Evolutionary conservation across 2,888 invertebrate species (phyloP), one percentile per base, ranked within the genome.

Genomic region (Microplitis manilae): DNA sequence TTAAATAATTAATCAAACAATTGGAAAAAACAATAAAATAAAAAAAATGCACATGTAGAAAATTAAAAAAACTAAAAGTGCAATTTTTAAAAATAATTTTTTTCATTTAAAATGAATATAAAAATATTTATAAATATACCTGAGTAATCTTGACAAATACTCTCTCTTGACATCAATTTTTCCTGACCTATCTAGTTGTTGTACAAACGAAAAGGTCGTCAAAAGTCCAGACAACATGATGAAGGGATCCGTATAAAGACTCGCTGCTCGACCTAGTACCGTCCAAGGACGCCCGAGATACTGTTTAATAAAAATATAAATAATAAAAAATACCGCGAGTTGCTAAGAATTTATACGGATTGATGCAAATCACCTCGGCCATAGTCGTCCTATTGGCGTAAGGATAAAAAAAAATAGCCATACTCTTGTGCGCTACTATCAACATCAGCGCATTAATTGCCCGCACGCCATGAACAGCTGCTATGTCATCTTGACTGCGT

Each of bases 241-340:
- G 86, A 94, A 94, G 0, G 94, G 94, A 90, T 94, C 94, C 0
- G 94, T 94, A 84, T 94, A 94, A 6, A 94, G 90, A 81, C 94
- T 94, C 1, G 94, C 94, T 0, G 94, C 94, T 83, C 94, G 90
- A 64, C 93, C 94, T 73, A 94, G 88, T 0, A 94, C 94, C 0
- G 94, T 93, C 93, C 94, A 94, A 2, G 93, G 92, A 84, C 91
- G 91, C 0, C 93, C 93, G 73, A 94, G 87, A 79, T 89, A 91
- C 94, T 94, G 84, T 17, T 59, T 20, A 7, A 73, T 67, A 40
- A 60, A 72, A 17, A 61, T 15, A 76, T 62, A 1, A 61, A 68
- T 62, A 1, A 71, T 30, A 30, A 30, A 20, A 30, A 30, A 30
- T 30, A 30, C 4, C 30, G 30, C 30, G 30, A 20, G 20, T 30